Evolutionary conservation across 2,797 vertebrate genomes (phyloP).

Genomic region (Rousettus madagascariensis): DNA sequence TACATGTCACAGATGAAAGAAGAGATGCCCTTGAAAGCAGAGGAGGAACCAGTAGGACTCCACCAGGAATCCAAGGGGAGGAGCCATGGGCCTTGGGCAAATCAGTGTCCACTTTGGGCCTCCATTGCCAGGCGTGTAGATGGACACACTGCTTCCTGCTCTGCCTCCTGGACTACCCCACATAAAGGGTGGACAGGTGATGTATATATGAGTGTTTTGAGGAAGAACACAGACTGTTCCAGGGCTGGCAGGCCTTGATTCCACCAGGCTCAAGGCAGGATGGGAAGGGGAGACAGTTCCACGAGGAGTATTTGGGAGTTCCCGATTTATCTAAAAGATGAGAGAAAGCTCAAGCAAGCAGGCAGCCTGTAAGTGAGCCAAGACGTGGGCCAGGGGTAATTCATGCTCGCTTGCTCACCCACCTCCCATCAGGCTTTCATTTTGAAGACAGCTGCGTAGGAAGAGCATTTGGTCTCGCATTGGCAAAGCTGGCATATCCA

Average conservation of each 20-base stretch:
- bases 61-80: neutral
- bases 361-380: slow-evolving; percentile 47
- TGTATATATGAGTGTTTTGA: neutral
- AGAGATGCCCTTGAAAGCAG: neutral
- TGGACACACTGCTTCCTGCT: neutral
- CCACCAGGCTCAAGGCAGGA: neutral
- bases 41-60: neutral
- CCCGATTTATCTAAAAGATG: slow-evolving; percentile 44
- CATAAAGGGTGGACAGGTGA: neutral
- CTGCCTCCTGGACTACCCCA: neutral
- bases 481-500: slow-evolving; percentile 46
- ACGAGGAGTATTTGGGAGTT: neutral
- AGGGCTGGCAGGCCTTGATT: neutral
- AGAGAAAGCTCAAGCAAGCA: slow-evolving; percentile 42
- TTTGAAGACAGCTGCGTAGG: slow-evolving; percentile 57
- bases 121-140: neutral
- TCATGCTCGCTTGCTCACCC: slow-evolving; percentile 55
- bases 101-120: neutral
- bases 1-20: neutral
- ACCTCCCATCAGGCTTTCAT: slow-evolving; percentile 55
- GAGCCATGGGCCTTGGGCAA: neutral
- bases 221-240: neutral
- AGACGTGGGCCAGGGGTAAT: slow-evolving; percentile 64
- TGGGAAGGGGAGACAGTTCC: neutral
- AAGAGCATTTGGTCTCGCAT: slow-evolving; percentile 54